phyloP scores from a whole-genome alignment of 92 coral and sea anemone genomes.

The Galaxea fascicularis region DNA sequence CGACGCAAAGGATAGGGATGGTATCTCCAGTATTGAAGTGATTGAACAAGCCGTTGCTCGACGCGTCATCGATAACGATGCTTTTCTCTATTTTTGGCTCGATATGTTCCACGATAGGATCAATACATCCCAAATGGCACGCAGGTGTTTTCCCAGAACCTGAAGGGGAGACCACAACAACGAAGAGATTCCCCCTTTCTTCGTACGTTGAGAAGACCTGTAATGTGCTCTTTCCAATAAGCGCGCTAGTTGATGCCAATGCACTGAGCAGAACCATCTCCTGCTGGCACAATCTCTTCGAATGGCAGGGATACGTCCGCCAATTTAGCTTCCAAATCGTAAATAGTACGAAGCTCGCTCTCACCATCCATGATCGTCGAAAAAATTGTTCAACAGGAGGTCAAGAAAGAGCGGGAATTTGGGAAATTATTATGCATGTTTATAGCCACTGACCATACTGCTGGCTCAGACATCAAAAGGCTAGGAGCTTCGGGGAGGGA shows the following conservation, averaged over 20 bases:
- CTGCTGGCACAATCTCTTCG: background rate
- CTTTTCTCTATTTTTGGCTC: slow-evolving; percentile 43
- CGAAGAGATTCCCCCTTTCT: slow-evolving; percentile 60
- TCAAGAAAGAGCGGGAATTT: too few relatives aligned
- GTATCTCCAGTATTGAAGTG: slow-evolving; percentile 37
- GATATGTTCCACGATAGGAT: slow-evolving; percentile 59
- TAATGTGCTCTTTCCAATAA: slow-evolving; percentile 43
- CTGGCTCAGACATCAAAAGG: too few relatives aligned
- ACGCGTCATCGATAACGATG: slow-evolving; percentile 55
- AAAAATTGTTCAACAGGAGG: too few relatives aligned
- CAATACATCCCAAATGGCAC: slow-evolving; percentile 54
- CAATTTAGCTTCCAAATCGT: slow-evolving; percentile 25
- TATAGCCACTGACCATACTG: too few relatives aligned
- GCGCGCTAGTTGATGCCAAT: slow-evolving; percentile 32
- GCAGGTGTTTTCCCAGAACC: slow-evolving; percentile 61
- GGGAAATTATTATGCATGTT: too few relatives aligned
- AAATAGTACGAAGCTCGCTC: slow-evolving; percentile 27
- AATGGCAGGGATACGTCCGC: slow-evolving; percentile 26
- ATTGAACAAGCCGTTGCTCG: slow-evolving; percentile 57
- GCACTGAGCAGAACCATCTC: slow-evolving; percentile 33
- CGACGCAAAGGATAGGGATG: slow-evolving; percentile 55
- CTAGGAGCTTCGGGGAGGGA: too few relatives aligned
- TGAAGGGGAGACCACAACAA: slow-evolving; percentile 49
- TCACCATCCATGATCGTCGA: background rate
- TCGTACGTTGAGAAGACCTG: slow-evolving; percentile 33